Evolutionary conservation across 2,888 invertebrate species (phyloP), one percentile per base, ranked within the genome.

Genomic region (Mythimna vitellina): DNA sequence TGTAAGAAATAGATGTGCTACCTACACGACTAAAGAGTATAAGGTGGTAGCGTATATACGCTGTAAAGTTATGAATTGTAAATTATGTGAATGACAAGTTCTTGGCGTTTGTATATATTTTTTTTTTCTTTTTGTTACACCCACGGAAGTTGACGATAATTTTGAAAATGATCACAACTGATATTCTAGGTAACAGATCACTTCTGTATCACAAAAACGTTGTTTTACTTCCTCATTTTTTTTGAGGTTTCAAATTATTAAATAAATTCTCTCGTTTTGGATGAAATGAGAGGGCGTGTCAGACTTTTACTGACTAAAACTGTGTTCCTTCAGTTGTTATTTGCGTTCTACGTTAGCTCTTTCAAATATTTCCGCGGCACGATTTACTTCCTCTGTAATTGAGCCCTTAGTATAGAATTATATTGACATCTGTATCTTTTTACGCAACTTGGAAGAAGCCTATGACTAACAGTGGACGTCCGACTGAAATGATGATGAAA

Each of bases 1-100:
- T 76, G 69, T 67, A 67, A 57, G 62, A 62, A 76, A 92, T 94
- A 80, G 94, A 94, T 90, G 86, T 75, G 93, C 63, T 86, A 80
- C 58, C 68, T 61, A 73, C 61, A 51, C 68, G 51, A 65, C 61
- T 63, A n/a, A 61, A 29, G 32, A 67, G 56, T 60, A 14, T 56
- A 63, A 42, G 62, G 57, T 70, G 62, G 57, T 70, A 66, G 49
- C 22, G 20, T 46, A 49, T 53, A 67, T 76, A 76, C 66, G 42
- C 42, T 54, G 38, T 38, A 38, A 64, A 54, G 14, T 53, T 73
- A 73, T 68, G 65, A 70, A 74, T 73, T 81, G 58, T 71, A 74
- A 58, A 71, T 71, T 69, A 1, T 46, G 10, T 61, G n/a, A 60
- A 68, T 68, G 38, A 65, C 61, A 69, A 65, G 62, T 65, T 72